Percentiles rank a stretch among this genome's conserved stretches.
phyloP scores from a whole-genome alignment of 2,113 vertebrate genomes.

The Datnioides undecimradiatus region DNA sequence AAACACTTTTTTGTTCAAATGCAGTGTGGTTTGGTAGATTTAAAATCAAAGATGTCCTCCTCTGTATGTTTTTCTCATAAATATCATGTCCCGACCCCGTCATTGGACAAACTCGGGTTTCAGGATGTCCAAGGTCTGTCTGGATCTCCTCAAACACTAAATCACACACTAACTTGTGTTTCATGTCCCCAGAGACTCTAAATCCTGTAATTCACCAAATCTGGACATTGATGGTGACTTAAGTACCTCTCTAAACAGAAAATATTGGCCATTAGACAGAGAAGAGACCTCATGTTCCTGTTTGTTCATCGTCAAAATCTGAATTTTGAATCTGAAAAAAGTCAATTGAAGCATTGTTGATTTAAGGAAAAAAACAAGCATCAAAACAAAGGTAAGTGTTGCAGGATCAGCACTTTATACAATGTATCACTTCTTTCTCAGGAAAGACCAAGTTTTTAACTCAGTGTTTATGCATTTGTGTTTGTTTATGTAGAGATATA shows the following conservation, averaged over 20 bases:
- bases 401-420: neutral
- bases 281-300: neutral
- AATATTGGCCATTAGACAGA: neutral
- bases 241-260: constrained; percentile 42
- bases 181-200: constrained; percentile 38
- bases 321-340: constrained; percentile 6
- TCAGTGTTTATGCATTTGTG: constrained; percentile 17
- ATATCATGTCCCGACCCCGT: constrained; percentile 26
- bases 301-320: constrained; percentile 6
- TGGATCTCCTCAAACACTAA: constrained; percentile 44
- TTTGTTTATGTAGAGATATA: constrained; percentile 3
- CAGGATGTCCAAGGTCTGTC: constrained; percentile 26
- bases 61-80: constrained; percentile 19
- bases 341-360: neutral
- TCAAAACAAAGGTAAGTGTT: constrained; percentile 1
- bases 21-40: constrained; percentile 36
- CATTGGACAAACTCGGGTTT: constrained; percentile 36
- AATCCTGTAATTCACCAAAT: constrained; percentile 48
- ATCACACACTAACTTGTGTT: constrained; percentile 35
- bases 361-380: neutral
- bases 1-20: constrained; percentile 80
- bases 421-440: constrained; percentile 2
- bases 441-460: neutral
- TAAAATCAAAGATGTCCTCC: constrained; percentile 21
- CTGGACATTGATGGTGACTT: constrained; percentile 42